Evolutionary conservation across 2,888 invertebrate species (phyloP).

Genomic region (Macrosiphum euphorbiae): DNA sequence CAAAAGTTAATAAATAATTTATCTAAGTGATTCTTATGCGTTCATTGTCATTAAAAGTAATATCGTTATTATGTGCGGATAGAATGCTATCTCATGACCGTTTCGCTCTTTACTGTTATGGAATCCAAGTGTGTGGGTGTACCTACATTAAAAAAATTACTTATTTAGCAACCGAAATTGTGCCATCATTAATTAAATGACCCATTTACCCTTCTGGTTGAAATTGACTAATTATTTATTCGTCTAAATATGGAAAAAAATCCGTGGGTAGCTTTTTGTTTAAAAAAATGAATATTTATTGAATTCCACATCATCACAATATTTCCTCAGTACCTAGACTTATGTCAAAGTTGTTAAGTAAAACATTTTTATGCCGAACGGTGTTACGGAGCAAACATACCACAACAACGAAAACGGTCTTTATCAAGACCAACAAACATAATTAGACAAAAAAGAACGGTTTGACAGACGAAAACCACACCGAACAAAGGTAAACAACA

Average conservation of each 20-base stretch:
- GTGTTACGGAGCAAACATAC: too few relatives aligned
- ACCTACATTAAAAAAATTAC: conserved; percentile 17
- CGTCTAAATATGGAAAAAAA: not conserved
- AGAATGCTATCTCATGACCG: not conserved
- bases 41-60: conserved; percentile 9
- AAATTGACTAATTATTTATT: not conserved
- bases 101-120: not conserved
- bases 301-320: not conserved
- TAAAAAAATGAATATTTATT: not conserved
- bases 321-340: not conserved
- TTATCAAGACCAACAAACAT: too few relatives aligned
- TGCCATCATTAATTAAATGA: conserved; percentile 13
- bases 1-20: not conserved
- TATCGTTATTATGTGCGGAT: conserved; percentile 9
- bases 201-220: not conserved
- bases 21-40: not conserved
- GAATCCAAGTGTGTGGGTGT: not conserved
- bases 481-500: too few relatives aligned
- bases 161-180: not conserved
- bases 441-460: too few relatives aligned
- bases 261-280: not conserved
- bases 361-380: not conserved
- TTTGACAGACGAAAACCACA: too few relatives aligned
- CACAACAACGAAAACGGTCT: too few relatives aligned
- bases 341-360: not conserved